Evolutionary conservation across 2,797 vertebrate species (phyloP).

Genomic region (Sebastes itinus): DNA sequence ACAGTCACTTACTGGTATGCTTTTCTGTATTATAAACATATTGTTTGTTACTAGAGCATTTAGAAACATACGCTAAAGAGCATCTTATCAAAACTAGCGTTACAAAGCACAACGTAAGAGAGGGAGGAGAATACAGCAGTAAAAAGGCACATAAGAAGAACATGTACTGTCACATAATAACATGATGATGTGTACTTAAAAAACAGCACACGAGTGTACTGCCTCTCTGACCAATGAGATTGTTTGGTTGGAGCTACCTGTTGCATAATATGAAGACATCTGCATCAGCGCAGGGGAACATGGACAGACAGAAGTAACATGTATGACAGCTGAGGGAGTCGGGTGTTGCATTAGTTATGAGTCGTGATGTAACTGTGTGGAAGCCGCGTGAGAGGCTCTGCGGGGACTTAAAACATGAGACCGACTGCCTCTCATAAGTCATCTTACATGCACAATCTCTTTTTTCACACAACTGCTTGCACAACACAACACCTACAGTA

Average conservation of each 20-base stretch:
- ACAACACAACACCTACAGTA: not conserved
- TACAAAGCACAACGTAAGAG: not conserved
- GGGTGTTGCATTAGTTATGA: slow-evolving; percentile 30
- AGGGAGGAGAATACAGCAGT: not conserved
- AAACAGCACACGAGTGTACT: not conserved
- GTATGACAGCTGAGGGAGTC: not conserved
- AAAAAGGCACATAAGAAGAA: not conserved
- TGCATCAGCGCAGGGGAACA: not conserved
- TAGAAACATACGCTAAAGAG: not conserved
- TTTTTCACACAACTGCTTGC: not conserved
- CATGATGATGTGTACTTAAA: not conserved
- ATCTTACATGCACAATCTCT: not conserved
- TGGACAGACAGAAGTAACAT: not conserved
- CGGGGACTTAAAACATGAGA: not conserved
- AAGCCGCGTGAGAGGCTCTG: not conserved
- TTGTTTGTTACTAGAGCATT: not conserved
- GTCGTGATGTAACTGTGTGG: slow-evolving; percentile 2
- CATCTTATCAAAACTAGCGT: not conserved
- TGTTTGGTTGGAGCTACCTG: not conserved
- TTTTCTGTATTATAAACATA: not conserved
- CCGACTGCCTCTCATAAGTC: not conserved
- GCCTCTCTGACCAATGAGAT: not conserved
- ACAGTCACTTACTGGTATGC: not conserved
- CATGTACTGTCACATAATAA: not conserved
- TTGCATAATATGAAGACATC: not conserved